A percentile compares a stretch with the other conserved stretches of the same genome.
These are phyloP conservation scores for Trichopria drosophilae DNA, from an alignment of 2,888 invertebrate genomes.

Conservation along the genomic window DNA sequence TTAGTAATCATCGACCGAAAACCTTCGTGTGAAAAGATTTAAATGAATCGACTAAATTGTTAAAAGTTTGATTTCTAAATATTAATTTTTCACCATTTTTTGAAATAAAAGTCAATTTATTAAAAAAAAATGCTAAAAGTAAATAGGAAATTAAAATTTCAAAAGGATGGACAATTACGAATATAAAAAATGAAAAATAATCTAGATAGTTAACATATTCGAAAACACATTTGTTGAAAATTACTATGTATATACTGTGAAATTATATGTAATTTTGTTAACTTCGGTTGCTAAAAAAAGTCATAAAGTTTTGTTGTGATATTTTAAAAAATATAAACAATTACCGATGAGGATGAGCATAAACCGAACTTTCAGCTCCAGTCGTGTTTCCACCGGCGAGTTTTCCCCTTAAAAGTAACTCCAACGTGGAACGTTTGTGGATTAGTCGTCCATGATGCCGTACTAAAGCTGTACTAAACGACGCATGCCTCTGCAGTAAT, in stretches of 20 bases:
- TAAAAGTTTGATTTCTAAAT: no score
- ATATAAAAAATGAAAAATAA: neutral
- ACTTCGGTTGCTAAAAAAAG: neutral
- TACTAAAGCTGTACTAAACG: constrained; percentile 83
- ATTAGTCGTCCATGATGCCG: constrained; percentile 82
- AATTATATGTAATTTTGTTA: neutral
- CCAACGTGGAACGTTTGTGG: constrained; percentile 88
- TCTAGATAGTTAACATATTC: neutral
- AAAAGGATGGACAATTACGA: no score
- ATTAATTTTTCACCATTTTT: no score
- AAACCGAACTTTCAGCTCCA: constrained; percentile 64
- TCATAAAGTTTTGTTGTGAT: neutral
- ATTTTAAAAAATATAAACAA: neutral
- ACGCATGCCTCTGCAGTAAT: constrained; percentile 71
- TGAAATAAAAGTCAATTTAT: no score
- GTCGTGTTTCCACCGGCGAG: constrained; percentile 62
- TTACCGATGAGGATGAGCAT: constrained; percentile 70
- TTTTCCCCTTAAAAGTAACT: constrained; percentile 85
- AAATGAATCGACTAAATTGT: no score
- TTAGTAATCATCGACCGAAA: no score
- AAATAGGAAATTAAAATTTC: no score
- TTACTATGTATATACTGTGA: neutral
- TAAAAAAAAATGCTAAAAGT: no score
- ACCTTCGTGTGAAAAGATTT: no score
- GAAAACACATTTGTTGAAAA: neutral